phyloP scores from a whole-genome alignment of 2,888 invertebrate genomes.

The Melanargia galathea region DNA sequence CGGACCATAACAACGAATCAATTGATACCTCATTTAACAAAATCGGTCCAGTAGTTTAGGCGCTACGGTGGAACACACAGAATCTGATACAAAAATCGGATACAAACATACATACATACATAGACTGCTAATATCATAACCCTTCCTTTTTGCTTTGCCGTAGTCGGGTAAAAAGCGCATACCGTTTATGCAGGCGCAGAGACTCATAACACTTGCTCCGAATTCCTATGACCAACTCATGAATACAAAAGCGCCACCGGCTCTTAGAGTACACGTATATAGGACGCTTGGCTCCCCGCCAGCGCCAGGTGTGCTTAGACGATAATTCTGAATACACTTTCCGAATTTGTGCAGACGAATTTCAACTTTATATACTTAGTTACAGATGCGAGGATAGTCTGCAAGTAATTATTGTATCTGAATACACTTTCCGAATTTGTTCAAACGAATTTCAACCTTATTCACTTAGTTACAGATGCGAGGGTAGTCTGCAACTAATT shows the following conservation, averaged over 20 bases:
- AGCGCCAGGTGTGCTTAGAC: conserved; percentile 11
- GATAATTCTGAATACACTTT: conserved; percentile 17
- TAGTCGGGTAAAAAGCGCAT: not conserved
- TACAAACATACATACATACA: too few species aligned
- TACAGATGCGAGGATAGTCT: not conserved
- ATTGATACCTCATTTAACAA: too few species aligned
- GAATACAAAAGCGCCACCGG: not conserved
- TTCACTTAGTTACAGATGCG: not conserved
- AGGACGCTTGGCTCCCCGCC: conserved; percentile 7
- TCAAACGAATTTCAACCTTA: conserved; percentile 6
- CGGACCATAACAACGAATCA: too few species aligned
- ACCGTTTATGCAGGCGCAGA: not conserved
- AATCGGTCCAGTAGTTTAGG: too few species aligned
- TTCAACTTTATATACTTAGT: not conserved
- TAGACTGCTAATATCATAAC: too few species aligned
- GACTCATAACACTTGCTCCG: conserved; percentile 3
- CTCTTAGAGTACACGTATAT: conserved; percentile 13
- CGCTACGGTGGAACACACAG: too few species aligned
- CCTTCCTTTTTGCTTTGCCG: too few species aligned
- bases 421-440: too few species aligned
- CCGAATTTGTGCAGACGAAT: not conserved
- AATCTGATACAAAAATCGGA: too few species aligned
- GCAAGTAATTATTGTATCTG: too few species aligned
- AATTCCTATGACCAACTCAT: conserved; percentile 10
- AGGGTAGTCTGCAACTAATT: not conserved